Evolutionary conservation across 2,797 vertebrate genomes (phyloP), one percentile per base, ranked within the genome.

Genomic region (Betta splendens): DNA sequence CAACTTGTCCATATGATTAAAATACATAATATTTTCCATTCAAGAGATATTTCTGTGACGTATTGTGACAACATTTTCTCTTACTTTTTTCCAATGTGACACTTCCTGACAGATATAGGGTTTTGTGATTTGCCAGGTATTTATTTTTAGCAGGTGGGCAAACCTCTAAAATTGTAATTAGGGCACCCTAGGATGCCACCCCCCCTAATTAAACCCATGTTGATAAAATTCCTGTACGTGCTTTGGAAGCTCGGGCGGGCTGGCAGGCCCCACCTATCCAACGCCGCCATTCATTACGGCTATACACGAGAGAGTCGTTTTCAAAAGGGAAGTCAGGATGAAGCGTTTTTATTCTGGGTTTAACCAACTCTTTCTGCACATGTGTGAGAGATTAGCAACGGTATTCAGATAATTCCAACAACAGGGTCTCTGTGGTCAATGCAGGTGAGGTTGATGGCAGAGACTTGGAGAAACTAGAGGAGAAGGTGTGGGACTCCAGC

Each of bases 401-500:
- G 5, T 2, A 5, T 20, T 22, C 11, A 5, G 11, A 40, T 1
- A 16, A 37, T 13, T 1, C 9, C 10, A 23, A 5, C 28, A 11
- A 31, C 7, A 9, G 4, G 80, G 15, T 77, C 3, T 47, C 66
- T 9, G 68, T 29, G 10, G 21, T 73, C 17, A 36, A 7, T 55
- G n/a, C 57, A 98, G 96, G 90, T 5, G 95, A 96, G 75, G 92
- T 94, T 3, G 97, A 98, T 42, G 93, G 87, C 56, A 92, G 97
- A 58, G 97, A 98, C 72, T 92, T 96, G 90, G 86, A 93, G 64
- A 95, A 94, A 65, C 90, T 99, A 75, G 97, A 99, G 91, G 96
- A 96, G 79, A 98, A 95, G 84, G 84, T 98, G 40, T 99, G 96
- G 95, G 95, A 98, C 79, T 92, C 95, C 5, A 94, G 90, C 89